Percentiles rank a stretch among this genome's conserved stretches.
These are phyloP conservation scores for Hydriomena furcata DNA, from an alignment of 2,888 invertebrate species.

Conservation along the genomic window DNA sequence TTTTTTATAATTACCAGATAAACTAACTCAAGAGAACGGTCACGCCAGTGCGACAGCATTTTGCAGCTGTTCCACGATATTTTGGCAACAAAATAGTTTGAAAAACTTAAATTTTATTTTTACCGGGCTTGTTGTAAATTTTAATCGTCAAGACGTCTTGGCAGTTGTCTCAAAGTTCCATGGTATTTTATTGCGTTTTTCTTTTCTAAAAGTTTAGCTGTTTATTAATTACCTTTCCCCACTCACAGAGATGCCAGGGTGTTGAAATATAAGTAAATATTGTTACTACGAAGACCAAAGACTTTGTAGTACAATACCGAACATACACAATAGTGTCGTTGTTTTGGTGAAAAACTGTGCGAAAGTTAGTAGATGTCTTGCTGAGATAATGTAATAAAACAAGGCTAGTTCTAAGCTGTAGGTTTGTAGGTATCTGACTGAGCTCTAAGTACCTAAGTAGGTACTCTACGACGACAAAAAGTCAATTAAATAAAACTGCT, in stretches of 20 bases:
- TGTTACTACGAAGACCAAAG: no score
- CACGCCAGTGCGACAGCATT: slow-evolving; percentile 41
- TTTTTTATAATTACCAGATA: slow-evolving; percentile 35
- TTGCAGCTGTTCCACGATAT: slow-evolving; percentile 72
- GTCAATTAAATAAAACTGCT: no score
- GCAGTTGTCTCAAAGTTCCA: slow-evolving; percentile 75
- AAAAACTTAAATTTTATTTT: slow-evolving; percentile 72
- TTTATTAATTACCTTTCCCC: slow-evolving; percentile 70
- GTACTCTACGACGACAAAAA: no score
- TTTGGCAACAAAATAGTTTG: slow-evolving; percentile 73
- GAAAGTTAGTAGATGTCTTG: no score
- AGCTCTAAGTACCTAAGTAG: no score
- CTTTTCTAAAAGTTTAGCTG: slow-evolving; percentile 60
- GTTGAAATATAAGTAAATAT: slow-evolving; percentile 15
- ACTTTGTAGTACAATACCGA: no score
- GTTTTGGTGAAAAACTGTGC: no score
- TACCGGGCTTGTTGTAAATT: slow-evolving; percentile 64
- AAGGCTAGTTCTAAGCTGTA: no score
- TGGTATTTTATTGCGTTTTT: slow-evolving; percentile 67
- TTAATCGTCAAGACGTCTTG: slow-evolving; percentile 77
- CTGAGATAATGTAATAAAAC: no score
- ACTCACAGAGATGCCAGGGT: slow-evolving; percentile 40
- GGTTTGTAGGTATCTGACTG: no score
- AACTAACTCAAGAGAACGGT: slow-evolving; percentile 40
- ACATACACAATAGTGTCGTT: neutral